Evolutionary conservation across 1,140 invertebrate genomes (phyloP).

Genomic region (Hestina assimilis): DNA sequence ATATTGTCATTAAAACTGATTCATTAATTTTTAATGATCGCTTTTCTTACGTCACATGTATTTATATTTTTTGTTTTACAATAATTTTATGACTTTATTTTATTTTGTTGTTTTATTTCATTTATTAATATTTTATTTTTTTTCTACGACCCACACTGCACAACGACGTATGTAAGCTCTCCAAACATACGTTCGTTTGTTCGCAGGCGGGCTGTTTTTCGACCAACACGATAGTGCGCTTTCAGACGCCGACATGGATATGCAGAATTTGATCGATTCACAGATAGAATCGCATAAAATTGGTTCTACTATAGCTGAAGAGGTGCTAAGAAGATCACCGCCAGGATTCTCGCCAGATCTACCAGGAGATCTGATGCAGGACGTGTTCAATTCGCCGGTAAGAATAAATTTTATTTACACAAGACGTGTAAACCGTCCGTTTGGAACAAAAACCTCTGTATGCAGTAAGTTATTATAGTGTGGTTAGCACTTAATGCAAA

Average conservation of each 20-base stretch:
- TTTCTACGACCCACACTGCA: background rate
- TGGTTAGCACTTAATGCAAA: too few relatives aligned
- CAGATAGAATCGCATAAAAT: constrained; percentile 90
- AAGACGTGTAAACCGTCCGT: too few relatives aligned
- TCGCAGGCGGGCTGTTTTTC: constrained; percentile 8
- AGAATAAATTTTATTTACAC: background rate
- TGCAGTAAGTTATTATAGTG: too few relatives aligned
- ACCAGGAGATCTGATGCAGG: constrained; percentile 51
- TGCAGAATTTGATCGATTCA: constrained; percentile 84
- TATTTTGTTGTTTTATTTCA: background rate
- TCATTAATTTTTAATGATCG: too few relatives aligned
- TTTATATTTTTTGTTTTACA: background rate
- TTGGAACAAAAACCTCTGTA: too few relatives aligned
- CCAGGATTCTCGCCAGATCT: constrained; percentile 53
- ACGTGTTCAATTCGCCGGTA: constrained; percentile 55
- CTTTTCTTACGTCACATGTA: too few relatives aligned
- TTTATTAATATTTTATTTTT: background rate
- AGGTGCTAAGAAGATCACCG: constrained; percentile 81
- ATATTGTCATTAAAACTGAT: too few relatives aligned
- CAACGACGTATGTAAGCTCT: constrained; percentile 10
- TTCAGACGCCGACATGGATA: constrained; percentile 78
- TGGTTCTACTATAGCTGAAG: constrained; percentile 87
- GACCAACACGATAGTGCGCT: constrained; percentile 20
- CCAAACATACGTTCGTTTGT: constrained; percentile 17
- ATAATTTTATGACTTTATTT: background rate